Base-by-base conservation (phyloP, 2,888 invertebrate genomes). In the Melanostoma mellinum region DNA sequence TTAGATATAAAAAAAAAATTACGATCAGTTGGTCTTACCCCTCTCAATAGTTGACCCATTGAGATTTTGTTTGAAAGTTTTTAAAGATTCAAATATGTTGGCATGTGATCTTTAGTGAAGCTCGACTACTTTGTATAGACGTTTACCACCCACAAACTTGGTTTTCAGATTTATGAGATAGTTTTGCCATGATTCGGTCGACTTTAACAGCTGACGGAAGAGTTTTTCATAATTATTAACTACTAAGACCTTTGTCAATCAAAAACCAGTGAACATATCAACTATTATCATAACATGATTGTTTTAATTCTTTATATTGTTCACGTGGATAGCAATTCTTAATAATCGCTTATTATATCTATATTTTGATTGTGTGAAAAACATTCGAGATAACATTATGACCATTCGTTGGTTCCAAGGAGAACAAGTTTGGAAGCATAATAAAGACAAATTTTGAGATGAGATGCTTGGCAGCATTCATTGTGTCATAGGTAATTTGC, bases 1-100 rank as follows among this genome's bases (percentile, higher is more conserved):
- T 50, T 72, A 69, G 74, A 69, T 80, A 75, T 75, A 80, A 80
- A 74, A 63, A 58, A 40, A 36, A 8, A n/a, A 42, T 52, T 30
- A 61, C 68, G 50, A 61, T 52, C 6, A 44, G 20, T 20, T 61
- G 46, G 5, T 9, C 42, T 10, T 10, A 33, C 10, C 35, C 10
- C 20, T 35, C 32, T 63, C 63, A 63, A 38, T 10, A 38, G 61
- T 38, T 30, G 6, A 20, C 48, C 9, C 30, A 6, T 48, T 46
- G 8, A 46, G 20, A 8, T 10, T 33, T 58, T 10, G 6, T 50
- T 63, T 20, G 2, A 30, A n/a, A 30, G 30, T 63, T 63, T 63
- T 63, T 30, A 30, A 30, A 1, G 20, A 20, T 20, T 20, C 20
- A 20, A 20, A 20, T 20, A 20, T 20, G 20, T 20, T 20, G 20